Base-by-base conservation (phyloP, 2,113 vertebrate species). In the Clarias batrachus region DNA sequence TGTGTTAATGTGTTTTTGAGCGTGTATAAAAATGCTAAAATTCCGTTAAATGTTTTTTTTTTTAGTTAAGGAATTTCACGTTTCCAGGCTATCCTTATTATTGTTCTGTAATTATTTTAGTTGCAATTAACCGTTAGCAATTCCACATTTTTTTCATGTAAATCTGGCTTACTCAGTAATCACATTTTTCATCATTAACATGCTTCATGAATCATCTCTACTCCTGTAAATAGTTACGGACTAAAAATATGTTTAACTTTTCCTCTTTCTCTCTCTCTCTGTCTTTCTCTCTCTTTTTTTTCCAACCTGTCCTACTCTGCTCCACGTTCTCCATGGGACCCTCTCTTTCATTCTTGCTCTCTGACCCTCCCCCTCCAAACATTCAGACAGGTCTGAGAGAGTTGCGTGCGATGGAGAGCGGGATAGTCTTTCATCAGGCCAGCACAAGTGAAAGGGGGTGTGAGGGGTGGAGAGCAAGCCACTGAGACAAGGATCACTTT, bases 341-440 rank as follows among this genome's bases (percentile, higher is more conserved):
- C 33, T 37, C 62, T 68, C 68, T 74, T 66, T 59, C 77, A 84
- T 83, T 83, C 70, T 66, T 63, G 88, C 83, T 65, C 74, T 86
- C 89, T 83, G 74, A 82, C 76, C 82, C 83, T 76, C 73, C 82
- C 74, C 86, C 62, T 56, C 37, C 37, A 77, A 85, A 27, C 56
- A 62, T 82, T 77, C 79, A 89, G 86, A 86, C 80, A 90, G 91
- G 89, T 91, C 88, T 88, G 81, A 68, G 65, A 65, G 86, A 84
- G 83, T 19, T 92, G 93, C 92, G 91, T 94, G 94, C 92, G 84
- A 94, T 70, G 88, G 88, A 82, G 81, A 91, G 89, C 86, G 85
- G 90, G 92, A 90, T 92, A 90, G 82, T 92, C 92, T 92, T 93
- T 94, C 91, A 88, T 93, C 93, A 93, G 91, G 92, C 90, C 92